Evolutionary conservation across 2,888 invertebrate species (phyloP).

Genomic region (Galeruca laticollis): DNA sequence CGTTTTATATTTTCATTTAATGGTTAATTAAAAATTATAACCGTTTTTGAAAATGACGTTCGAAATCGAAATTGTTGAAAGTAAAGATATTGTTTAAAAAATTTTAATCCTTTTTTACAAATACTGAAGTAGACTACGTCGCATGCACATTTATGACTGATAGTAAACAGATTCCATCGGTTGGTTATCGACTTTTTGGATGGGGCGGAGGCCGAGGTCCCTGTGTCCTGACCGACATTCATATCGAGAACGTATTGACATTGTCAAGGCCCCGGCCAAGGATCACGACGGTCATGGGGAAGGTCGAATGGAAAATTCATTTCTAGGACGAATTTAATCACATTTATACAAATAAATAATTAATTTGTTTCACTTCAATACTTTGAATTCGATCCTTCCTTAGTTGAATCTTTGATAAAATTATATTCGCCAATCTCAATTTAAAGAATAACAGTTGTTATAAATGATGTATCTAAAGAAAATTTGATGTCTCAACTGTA

Average conservation of each 20-base stretch:
- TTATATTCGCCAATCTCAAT: not conserved
- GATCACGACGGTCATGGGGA: constrained; percentile 34
- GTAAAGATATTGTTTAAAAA: no score
- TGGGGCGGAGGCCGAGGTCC: constrained; percentile 46
- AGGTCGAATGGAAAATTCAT: constrained; percentile 29
- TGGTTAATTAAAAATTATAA: no score
- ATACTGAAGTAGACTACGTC: not conserved
- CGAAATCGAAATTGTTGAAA: no score
- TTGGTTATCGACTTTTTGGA: constrained; percentile 4
- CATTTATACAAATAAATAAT: not conserved
- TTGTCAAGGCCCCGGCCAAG: constrained; percentile 15
- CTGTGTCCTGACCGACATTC: constrained; percentile 18
- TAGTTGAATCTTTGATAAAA: not conserved
- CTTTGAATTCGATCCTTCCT: not conserved
- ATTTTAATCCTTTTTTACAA: not conserved
- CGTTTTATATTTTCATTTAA: no score
- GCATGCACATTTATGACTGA: not conserved
- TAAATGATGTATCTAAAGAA: no score
- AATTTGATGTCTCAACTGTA: no score
- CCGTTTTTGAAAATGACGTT: no score
- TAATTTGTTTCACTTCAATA: not conserved
- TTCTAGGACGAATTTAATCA: constrained; percentile 16
- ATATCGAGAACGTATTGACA: constrained; percentile 16
- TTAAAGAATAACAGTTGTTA: no score
- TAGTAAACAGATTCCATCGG: not conserved